A percentile compares a stretch with the other conserved stretches of the same genome.
phyloP scores from a whole-genome alignment of 2,113 vertebrate species.

The Dasyornis broadbenti region DNA sequence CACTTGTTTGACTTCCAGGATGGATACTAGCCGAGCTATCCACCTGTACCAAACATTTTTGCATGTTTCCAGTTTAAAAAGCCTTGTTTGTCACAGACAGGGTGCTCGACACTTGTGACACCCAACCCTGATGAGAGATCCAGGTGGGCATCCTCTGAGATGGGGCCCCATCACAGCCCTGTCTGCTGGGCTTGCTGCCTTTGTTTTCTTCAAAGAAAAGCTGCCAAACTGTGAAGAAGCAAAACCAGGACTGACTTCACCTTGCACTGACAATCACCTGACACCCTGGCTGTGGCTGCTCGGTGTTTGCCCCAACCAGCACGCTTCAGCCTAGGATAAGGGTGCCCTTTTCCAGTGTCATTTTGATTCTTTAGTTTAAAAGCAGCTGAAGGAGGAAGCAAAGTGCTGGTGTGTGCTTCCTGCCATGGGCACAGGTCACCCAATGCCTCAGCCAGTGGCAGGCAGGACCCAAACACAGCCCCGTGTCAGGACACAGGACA shows the following conservation, averaged over 20 bases:
- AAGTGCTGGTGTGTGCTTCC: background rate
- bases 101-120: accelerated
- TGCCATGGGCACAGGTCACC: accelerated
- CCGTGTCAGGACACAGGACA: accelerated
- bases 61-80: background rate
- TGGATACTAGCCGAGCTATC: background rate
- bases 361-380: background rate
- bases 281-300: background rate
- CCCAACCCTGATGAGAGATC: background rate
- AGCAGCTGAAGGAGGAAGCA: background rate
- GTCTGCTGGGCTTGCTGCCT: background rate
- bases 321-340: background rate
- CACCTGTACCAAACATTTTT: background rate
- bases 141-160: background rate
- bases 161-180: background rate
- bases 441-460: accelerated
- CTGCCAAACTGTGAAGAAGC: background rate
- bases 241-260: background rate
- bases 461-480: accelerated
- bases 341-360: background rate
- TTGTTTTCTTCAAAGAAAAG: background rate
- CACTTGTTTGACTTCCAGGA: background rate
- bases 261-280: background rate
- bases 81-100: background rate
- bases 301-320: background rate